Percentiles rank a stretch among this genome's conserved stretches.
Conservation (phyloP, 1,140 invertebrate species). For the Diachasmimorpha longicaudata region DNA sequence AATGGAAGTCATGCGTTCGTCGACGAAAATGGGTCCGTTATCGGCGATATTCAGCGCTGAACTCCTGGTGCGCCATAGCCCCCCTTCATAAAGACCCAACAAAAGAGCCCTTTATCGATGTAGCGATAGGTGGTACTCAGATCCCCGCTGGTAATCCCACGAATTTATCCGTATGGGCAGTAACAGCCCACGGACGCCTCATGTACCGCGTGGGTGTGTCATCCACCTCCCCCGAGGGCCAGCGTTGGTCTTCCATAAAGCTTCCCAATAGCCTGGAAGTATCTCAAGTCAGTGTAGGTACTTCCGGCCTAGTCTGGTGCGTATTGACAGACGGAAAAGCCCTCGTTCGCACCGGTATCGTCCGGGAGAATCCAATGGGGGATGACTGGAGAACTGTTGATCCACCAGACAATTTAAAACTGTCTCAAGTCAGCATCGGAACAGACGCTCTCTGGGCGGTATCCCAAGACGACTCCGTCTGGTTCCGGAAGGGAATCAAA, state of each 20-base stretch:
- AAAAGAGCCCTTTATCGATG: constrained; percentile 82
- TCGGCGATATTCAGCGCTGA: constrained; percentile 84
- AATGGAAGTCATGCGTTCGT: constrained; percentile 91
- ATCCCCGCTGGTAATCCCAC: constrained; percentile 77
- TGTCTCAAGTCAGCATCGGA: constrained; percentile 83
- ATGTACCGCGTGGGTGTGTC: constrained; percentile 84
- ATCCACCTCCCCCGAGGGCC: constrained; percentile 81
- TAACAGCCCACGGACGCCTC: constrained; percentile 85
- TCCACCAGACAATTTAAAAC: constrained; percentile 71
- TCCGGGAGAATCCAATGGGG: constrained; percentile 74
- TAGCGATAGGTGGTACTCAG: constrained; percentile 83
- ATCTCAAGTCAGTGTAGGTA: constrained; percentile 81
- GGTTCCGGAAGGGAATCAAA: constrained; percentile 86
- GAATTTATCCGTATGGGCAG: constrained; percentile 84
- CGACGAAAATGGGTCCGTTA: constrained; percentile 88
- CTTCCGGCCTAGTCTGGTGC: constrained; percentile 85
- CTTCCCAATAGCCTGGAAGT: constrained; percentile 80
- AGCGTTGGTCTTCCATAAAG: constrained; percentile 79
- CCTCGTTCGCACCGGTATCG: constrained; percentile 79
- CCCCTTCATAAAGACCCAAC: constrained; percentile 87
- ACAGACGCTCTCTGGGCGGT: constrained; percentile 87
- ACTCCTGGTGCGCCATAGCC: constrained; percentile 90
- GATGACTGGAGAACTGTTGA: constrained; percentile 83
- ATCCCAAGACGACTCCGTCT: constrained; percentile 83
- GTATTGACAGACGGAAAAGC: constrained; percentile 81